Evolutionary conservation across 2,888 invertebrate species (phyloP).

Genomic region (Nematopogon swammerdamellus): DNA sequence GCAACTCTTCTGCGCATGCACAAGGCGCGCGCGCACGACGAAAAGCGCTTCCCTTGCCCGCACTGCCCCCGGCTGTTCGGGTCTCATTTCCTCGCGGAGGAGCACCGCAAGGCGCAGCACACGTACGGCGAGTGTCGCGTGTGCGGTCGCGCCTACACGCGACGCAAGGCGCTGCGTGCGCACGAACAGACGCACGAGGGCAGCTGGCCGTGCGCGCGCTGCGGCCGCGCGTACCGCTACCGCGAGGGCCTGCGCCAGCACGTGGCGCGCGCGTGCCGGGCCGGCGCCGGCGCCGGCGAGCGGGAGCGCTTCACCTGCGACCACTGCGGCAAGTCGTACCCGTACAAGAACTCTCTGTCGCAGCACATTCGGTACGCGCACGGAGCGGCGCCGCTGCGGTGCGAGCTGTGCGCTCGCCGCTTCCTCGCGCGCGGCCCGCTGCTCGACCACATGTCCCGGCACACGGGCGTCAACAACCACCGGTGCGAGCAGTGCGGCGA

Average conservation of each 20-base stretch:
- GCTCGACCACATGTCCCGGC: slow-evolving; percentile 49
- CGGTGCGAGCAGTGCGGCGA: slow-evolving; percentile 51
- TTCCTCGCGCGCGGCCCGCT: slow-evolving; percentile 49
- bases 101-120: not conserved
- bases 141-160: not conserved
- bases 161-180: not conserved
- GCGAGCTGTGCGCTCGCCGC: slow-evolving; percentile 46
- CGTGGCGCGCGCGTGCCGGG: slow-evolving; percentile 35
- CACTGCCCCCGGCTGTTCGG: not conserved
- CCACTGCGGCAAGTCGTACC: slow-evolving; percentile 35
- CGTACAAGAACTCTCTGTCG: slow-evolving; percentile 33
- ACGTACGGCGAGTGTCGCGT: not conserved
- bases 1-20: not conserved
- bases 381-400: slow-evolving; percentile 45
- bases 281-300: slow-evolving; percentile 20
- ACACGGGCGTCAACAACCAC: slow-evolving; percentile 49
- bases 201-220: slow-evolving; percentile 16
- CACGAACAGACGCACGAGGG: not conserved
- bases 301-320: slow-evolving; percentile 27
- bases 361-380: slow-evolving; percentile 49
- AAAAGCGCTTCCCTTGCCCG: not conserved
- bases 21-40: not conserved
- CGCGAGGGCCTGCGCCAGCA: slow-evolving; percentile 12
- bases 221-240: slow-evolving; percentile 21
- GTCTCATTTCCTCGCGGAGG: not conserved